phyloP scores from a whole-genome alignment of 2,797 vertebrate genomes.

The Rhincodon typus region DNA sequence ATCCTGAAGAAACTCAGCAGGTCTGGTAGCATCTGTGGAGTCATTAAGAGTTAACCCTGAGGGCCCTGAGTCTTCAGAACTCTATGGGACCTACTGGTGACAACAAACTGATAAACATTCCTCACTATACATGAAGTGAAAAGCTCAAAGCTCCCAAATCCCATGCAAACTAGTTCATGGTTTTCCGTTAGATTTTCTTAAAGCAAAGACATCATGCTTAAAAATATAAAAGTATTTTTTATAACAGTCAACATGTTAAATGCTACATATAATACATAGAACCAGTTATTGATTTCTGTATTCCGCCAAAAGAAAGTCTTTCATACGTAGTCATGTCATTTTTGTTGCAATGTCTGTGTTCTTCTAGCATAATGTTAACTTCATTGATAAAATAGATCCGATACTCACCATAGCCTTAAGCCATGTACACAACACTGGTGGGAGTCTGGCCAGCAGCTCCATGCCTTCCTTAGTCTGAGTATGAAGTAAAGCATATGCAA shows the following conservation, averaged over 20 bases:
- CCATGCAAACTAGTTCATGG: neutral
- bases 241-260: neutral
- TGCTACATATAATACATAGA: neutral
- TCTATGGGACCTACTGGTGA: neutral
- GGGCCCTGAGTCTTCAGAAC: too few species aligned
- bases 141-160: neutral
- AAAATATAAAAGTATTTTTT: neutral
- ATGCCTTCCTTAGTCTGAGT: slow-evolving; percentile 74
- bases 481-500: slow-evolving; percentile 77
- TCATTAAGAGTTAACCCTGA: too few species aligned
- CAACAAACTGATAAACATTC: neutral
- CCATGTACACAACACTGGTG: slow-evolving; percentile 93
- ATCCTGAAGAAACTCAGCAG: too few species aligned
- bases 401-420: slow-evolving; percentile 91
- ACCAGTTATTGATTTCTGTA: neutral
- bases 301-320: neutral
- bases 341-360: neutral
- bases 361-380: neutral
- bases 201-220: neutral
- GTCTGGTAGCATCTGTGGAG: too few species aligned
- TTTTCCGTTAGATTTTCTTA: neutral
- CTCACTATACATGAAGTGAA: neutral
- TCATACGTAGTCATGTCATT: too few species aligned
- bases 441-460: slow-evolving; percentile 83
- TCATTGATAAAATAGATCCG: neutral